These are phyloP conservation scores for Ommatoiulus sabulosus DNA, from an alignment of 2,888 invertebrate species.

Conservation along the genomic window DNA sequence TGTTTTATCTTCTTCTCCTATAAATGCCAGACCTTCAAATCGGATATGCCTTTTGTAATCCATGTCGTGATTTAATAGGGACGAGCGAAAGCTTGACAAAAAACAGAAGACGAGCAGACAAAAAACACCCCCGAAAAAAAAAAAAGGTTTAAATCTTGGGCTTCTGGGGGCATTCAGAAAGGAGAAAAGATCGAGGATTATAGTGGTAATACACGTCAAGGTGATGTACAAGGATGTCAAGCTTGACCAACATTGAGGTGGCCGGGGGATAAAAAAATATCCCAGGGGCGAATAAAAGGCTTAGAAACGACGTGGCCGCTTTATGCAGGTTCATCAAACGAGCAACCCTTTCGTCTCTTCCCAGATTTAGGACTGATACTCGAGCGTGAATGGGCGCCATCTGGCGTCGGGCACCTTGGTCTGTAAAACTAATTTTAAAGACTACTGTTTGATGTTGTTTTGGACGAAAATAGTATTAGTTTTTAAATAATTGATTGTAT, in stretches of 20 bases:
- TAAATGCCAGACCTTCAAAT: neutral
- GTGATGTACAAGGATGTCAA: neutral
- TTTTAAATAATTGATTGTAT: too few relatives aligned
- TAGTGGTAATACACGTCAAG: neutral
- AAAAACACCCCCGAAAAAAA: neutral
- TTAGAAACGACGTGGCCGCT: neutral
- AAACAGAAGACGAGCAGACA: neutral
- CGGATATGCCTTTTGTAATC: neutral
- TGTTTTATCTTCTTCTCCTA: neutral
- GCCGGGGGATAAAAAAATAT: neutral
- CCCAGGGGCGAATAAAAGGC: neutral
- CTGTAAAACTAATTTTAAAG: too few relatives aligned
- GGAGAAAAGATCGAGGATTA: slow-evolving; percentile 11
- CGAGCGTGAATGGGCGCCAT: neutral
- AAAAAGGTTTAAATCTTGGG: slow-evolving; percentile 4
- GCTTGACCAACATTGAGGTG: slow-evolving; percentile 15
- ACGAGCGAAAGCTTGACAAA: neutral
- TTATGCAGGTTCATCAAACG: neutral
- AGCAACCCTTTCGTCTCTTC: neutral
- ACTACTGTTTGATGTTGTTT: too few relatives aligned
- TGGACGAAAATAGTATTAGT: too few relatives aligned
- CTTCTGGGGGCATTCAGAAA: slow-evolving; percentile 3
- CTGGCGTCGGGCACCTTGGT: neutral
- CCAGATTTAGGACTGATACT: neutral
- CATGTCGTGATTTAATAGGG: slow-evolving; percentile 7